A percentile compares a stretch with the other conserved stretches of the same genome.
Conservation (phyloP, 2,888 invertebrate genomes). For the Leucophenga maculata region DNA sequence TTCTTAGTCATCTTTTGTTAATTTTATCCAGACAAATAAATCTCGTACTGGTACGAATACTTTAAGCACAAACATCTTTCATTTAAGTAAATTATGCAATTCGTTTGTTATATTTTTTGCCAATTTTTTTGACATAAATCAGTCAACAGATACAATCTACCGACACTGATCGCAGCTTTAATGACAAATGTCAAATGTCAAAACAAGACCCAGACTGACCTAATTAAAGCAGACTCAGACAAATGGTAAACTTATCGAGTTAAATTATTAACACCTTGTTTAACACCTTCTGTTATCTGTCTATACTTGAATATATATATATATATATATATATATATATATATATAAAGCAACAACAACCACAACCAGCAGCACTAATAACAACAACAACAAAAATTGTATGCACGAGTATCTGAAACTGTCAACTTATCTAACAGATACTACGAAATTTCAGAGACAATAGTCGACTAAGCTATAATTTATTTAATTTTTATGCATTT, state of each 20-base stretch:
- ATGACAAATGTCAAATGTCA: slow-evolving; percentile 8
- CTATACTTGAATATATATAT: no score
- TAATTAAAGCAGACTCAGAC: slow-evolving; percentile 14
- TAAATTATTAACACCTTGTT: slow-evolving; percentile 20
- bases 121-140: no score
- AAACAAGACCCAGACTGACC: slow-evolving; percentile 12
- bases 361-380: not conserved
- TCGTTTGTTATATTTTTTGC: no score
- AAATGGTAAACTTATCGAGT: not conserved
- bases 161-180: no score
- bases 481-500: slow-evolving; percentile 42
- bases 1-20: no score
- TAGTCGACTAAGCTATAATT: slow-evolving; percentile 36
- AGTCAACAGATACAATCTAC: no score
- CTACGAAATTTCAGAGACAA: slow-evolving; percentile 6
- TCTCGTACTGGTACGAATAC: no score
- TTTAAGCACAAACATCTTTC: no score
- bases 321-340: no score
- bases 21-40: no score
- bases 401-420: not conserved
- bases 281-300: slow-evolving; percentile 15
- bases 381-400: not conserved
- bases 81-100: no score
- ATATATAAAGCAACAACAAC: not conserved
- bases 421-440: slow-evolving; percentile 7